Evolutionary conservation across 2,797 vertebrate genomes (phyloP), one percentile per base, ranked within the genome.

Genomic region (Lithobates pipiens): DNA sequence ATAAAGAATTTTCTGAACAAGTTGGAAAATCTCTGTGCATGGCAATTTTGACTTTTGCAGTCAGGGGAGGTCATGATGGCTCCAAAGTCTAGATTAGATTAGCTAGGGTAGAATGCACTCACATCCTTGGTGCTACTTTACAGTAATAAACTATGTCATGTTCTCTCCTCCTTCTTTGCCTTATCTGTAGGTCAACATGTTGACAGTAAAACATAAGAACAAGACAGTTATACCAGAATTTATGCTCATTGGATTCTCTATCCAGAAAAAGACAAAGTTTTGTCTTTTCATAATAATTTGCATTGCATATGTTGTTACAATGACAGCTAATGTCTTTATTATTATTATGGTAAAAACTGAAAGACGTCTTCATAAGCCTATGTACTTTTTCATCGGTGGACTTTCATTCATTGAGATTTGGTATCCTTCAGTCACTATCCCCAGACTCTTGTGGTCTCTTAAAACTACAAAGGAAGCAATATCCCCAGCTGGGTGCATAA

Each of bases 401-500:
- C 71, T 86, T 42, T 86, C 85, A 3, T 81, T 86, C 29, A 16
- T 82, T 1, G 85, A 86, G 23, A 77, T 86, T 46, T 86, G 85
- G 73, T 86, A 86, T 39, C 73, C 85, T n/a, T 46, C 79, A 34
- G 85, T 86, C 11, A 86, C 85, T 39, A 68, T 82, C 72, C 85
- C 85, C 10, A 77, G 54, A 27, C 73, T 86, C 2, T 25, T 86
- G 16, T 71, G 79, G 73, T 13, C 73, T 73, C 54, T 86, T 13
- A 8, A 65, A 13, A 82, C n/a, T 23, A 50, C 25, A 9, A 10
- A 86, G 18, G 16, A 77, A 72, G 32, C 67, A 9, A 86, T 86
- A 46, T 82, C 85, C 25, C 21, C 36, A 5, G 18, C 74, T 13
- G 79, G 67, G 15, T 86, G 85, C 27, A 27, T 86, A 7, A 27